A percentile compares a stretch with the other conserved stretches of the same genome.
These are phyloP conservation scores for Phymastichus coffea DNA, from an alignment of 1,140 invertebrate species.

Conservation along the genomic window DNA sequence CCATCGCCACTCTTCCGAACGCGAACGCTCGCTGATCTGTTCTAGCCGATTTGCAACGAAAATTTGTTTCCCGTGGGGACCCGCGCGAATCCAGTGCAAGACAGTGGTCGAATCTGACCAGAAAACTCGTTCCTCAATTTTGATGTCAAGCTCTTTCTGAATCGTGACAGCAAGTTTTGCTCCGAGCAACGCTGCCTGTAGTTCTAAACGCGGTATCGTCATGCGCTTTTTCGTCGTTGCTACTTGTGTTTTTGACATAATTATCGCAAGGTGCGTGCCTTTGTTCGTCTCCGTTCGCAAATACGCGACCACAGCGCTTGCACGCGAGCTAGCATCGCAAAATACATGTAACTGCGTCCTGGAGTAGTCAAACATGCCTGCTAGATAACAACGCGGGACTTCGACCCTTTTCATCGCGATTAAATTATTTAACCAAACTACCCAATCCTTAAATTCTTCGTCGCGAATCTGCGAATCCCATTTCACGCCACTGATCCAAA, in stretches of 20 bases:
- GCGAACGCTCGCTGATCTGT: constrained; percentile 40
- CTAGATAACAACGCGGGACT: background rate
- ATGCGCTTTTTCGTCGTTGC: no score
- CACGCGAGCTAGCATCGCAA: constrained; percentile 39
- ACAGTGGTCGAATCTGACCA: constrained; percentile 19
- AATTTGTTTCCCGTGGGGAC: constrained; percentile 36
- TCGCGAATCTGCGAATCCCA: constrained; percentile 31
- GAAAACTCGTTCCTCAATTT: no score
- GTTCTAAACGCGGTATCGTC: constrained; percentile 44
- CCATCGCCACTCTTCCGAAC: constrained; percentile 31
- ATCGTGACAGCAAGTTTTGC: constrained; percentile 33
- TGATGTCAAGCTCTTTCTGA: constrained; percentile 36
- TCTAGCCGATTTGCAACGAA: constrained; percentile 49
- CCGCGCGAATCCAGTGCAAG: constrained; percentile 40
- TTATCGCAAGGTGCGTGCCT: no score
- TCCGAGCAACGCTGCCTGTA: constrained; percentile 42
- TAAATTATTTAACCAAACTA: constrained; percentile 12
- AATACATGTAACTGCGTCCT: constrained; percentile 36
- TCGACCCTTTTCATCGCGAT: background rate
- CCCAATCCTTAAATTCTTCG: constrained; percentile 1
- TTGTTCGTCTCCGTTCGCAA: no score
- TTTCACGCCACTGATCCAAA: constrained; percentile 25
- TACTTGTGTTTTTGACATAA: no score
- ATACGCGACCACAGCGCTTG: constrained; percentile 37
- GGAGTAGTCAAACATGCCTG: background rate